Evolutionary conservation across 1,140 invertebrate species (phyloP).

Genomic region (Pemphigus obesinymphae): DNA sequence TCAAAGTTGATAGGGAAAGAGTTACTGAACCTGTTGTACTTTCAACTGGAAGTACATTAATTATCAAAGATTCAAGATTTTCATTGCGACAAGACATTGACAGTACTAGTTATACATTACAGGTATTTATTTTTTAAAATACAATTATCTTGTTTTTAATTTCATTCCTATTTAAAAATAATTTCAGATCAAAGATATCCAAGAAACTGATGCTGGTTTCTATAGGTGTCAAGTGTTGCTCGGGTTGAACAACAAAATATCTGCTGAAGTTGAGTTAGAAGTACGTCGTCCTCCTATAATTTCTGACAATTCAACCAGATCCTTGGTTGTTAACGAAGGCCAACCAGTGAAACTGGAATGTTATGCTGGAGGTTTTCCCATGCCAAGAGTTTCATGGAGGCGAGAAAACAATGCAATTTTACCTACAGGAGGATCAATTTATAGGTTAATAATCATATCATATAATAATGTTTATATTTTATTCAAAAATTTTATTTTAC

Average conservation of each 20-base stretch:
- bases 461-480: not conserved
- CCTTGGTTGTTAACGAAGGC: slow-evolving; percentile 75
- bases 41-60: too few species aligned
- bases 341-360: slow-evolving; percentile 76
- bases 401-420: slow-evolving; percentile 89
- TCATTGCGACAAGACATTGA: slow-evolving; percentile 72
- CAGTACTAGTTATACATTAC: slow-evolving; percentile 73
- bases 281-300: slow-evolving; percentile 84
- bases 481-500: slow-evolving; percentile 46
- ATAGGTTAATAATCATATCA: slow-evolving; percentile 51
- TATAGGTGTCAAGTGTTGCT: slow-evolving; percentile 85
- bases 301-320: slow-evolving; percentile 85
- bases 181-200: not conserved
- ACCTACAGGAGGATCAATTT: slow-evolving; percentile 80
- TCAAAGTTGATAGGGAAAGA: too few species aligned
- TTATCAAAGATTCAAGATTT: slow-evolving; percentile 61
- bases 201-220: slow-evolving; percentile 51
- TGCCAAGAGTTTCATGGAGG: slow-evolving; percentile 84
- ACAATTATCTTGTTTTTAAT: not conserved
- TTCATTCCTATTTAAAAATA: too few species aligned
- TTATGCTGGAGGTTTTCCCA: slow-evolving; percentile 77
- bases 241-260: slow-evolving; percentile 65
- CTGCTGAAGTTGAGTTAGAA: slow-evolving; percentile 76
- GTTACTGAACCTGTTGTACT: too few species aligned
- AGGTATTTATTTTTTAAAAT: slow-evolving; percentile 54